A percentile compares a stretch with the other conserved stretches of the same genome.
phyloP scores from a whole-genome alignment of 2,797 vertebrate genomes.

The Hapalemur alaotrensis region DNA sequence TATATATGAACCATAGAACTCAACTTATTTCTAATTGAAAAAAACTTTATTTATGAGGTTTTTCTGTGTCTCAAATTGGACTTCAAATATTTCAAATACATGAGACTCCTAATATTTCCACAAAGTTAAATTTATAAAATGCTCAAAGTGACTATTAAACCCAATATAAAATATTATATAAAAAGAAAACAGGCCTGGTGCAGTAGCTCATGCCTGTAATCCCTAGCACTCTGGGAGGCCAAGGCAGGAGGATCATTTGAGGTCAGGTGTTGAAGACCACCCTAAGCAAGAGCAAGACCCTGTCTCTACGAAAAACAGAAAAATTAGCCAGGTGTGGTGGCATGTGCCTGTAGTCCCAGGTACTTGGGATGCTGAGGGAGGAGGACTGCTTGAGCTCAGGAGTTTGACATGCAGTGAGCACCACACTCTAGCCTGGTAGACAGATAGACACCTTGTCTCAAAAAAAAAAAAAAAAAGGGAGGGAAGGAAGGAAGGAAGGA shows the following conservation, averaged over 20 bases:
- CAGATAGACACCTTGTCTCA: background rate
- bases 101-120: slow-evolving; percentile 22
- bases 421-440: background rate
- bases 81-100: slow-evolving; percentile 8
- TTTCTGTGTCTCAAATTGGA: slow-evolving; percentile 6
- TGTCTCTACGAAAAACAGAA: background rate
- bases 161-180: slow-evolving; percentile 1
- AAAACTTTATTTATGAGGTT: slow-evolving; percentile 39
- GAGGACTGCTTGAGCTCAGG: background rate
- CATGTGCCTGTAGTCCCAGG: background rate
- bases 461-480: no score
- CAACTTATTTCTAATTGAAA: background rate
- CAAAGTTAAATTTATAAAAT: slow-evolving; percentile 36
- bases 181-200: background rate
- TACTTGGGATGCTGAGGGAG: background rate
- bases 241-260: background rate
- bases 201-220: background rate
- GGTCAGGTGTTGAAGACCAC: background rate
- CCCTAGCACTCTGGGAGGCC: background rate
- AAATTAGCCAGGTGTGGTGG: background rate
- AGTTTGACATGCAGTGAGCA: background rate
- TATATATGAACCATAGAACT: background rate
- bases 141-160: background rate
- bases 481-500: no score
- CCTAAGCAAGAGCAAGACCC: background rate